These are phyloP conservation scores for Pangasius krempfi DNA, from an alignment of 2,797 vertebrate species.

Conservation along the genomic window DNA sequence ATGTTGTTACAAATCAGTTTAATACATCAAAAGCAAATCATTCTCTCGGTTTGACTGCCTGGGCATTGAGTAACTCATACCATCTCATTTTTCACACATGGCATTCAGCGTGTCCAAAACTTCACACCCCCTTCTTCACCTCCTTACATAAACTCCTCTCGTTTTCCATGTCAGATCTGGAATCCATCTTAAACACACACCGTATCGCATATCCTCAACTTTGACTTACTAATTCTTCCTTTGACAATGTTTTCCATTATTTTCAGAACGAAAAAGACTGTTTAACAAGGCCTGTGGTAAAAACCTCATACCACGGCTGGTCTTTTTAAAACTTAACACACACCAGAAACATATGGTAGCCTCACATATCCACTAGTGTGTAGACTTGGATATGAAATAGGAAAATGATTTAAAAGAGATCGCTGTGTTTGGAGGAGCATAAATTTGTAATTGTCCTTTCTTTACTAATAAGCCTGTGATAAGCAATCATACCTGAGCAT, in stretches of 20 bases:
- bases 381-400: neutral
- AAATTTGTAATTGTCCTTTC: neutral
- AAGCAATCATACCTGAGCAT: neutral
- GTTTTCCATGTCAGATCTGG: slow-evolving; percentile 44
- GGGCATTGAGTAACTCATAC: slow-evolving; percentile 13
- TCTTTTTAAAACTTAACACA: slow-evolving; percentile 33
- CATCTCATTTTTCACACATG: slow-evolving; percentile 29
- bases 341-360: slow-evolving; percentile 40
- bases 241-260: slow-evolving; percentile 41
- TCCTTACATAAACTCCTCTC: slow-evolving; percentile 37
- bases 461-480: neutral
- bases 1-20: slow-evolving; percentile 44
- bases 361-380: neutral
- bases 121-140: slow-evolving; percentile 6
- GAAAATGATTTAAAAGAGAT: neutral
- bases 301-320: slow-evolving; percentile 33
- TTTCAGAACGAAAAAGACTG: slow-evolving; percentile 38
- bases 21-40: slow-evolving; percentile 40
- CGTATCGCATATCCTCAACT: slow-evolving; percentile 34
- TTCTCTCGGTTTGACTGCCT: slow-evolving; percentile 6
- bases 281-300: slow-evolving; percentile 43
- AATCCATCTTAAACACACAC: slow-evolving; percentile 45
- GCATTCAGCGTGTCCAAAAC: slow-evolving; percentile 39
- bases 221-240: slow-evolving; percentile 48
- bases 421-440: neutral